phyloP scores from a whole-genome alignment of 1,140 invertebrate species.

The Drosophila takahashii region DNA sequence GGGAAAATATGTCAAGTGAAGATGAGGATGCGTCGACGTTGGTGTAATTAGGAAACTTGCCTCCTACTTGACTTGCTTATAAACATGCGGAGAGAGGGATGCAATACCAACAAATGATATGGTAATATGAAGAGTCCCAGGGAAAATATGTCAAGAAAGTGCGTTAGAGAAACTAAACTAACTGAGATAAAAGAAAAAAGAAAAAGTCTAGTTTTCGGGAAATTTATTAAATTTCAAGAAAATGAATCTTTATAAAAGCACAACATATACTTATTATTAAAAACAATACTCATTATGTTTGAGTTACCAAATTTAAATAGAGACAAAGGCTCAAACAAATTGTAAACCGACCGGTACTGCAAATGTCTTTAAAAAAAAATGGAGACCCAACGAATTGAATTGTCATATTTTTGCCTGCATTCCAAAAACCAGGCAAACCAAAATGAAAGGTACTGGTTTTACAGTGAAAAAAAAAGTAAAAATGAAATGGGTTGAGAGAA shows the following conservation, averaged over 20 bases:
- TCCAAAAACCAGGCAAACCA: background rate
- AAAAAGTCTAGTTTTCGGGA: background rate
- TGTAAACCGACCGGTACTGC: background rate
- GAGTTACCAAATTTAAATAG: constrained; percentile 26
- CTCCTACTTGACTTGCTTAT: constrained; percentile 70
- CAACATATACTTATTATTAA: too few species aligned
- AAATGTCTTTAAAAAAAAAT: constrained; percentile 3
- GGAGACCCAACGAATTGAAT: constrained; percentile 51
- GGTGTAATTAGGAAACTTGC: constrained; percentile 77
- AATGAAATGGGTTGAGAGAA: too few species aligned
- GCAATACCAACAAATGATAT: background rate
- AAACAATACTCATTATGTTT: background rate
- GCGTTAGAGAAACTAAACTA: background rate
- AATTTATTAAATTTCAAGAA: too few species aligned
- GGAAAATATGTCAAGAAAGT: constrained; percentile 10
- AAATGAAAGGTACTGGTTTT: too few species aligned
- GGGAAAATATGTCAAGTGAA: constrained; percentile 66
- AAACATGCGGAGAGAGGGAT: constrained; percentile 1
- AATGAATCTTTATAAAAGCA: too few species aligned
- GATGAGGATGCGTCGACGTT: constrained; percentile 55
- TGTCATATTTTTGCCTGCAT: constrained; percentile 47
- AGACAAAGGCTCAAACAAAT: background rate
- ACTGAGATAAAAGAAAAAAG: background rate
- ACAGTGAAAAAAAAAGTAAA: too few species aligned
- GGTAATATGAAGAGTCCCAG: background rate